A percentile compares a stretch with the other conserved stretches of the same genome.
These are phyloP conservation scores for Motacilla alba DNA, from an alignment of 2,113 vertebrate species.

Conservation along the genomic window DNA sequence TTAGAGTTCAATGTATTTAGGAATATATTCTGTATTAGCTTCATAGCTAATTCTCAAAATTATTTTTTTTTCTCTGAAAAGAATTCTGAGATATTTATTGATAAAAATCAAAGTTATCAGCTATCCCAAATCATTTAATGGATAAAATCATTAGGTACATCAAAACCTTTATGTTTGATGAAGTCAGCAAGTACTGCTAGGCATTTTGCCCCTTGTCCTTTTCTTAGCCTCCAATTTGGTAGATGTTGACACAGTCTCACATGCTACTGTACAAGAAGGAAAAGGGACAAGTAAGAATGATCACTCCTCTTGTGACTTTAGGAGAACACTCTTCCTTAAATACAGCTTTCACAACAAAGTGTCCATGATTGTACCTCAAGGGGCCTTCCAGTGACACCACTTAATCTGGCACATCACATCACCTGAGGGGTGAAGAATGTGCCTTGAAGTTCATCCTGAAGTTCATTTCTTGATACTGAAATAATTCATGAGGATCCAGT, in stretches of 20 bases:
- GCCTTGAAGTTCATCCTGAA: no score
- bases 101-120: neutral
- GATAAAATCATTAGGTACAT: neutral
- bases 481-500: neutral
- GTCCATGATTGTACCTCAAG: neutral
- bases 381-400: neutral
- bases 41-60: neutral
- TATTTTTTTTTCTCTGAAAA: neutral
- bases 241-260: neutral
- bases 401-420: neutral
- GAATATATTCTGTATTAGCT: neutral
- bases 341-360: neutral
- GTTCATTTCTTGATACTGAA: neutral
- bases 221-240: neutral
- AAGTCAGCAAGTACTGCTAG: neutral
- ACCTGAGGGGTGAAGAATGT: neutral
- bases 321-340: neutral
- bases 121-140: neutral
- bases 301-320: neutral
- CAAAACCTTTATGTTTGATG: neutral
- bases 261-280: neutral
- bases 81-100: neutral
- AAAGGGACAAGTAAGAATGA: neutral
- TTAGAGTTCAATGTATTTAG: neutral
- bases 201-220: neutral